Conservation (phyloP, 2,888 invertebrate species). For the Tanypteryx hageni region DNA sequence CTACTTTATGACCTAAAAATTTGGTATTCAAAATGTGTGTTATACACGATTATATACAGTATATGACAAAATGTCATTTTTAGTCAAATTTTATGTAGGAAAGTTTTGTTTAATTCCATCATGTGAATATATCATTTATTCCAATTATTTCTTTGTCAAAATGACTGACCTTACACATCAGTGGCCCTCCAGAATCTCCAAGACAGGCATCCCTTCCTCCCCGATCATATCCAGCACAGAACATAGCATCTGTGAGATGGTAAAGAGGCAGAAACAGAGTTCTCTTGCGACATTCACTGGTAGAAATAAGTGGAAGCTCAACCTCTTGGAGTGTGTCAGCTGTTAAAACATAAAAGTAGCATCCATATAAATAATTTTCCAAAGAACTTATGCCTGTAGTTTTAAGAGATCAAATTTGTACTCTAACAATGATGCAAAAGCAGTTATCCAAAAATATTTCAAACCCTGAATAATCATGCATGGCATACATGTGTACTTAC, state of each 20-base stretch:
- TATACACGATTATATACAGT: too few species aligned
- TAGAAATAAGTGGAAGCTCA: conserved; percentile 87
- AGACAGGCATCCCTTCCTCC: conserved; percentile 89
- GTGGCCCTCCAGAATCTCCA: conserved; percentile 88
- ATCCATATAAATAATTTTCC: background rate
- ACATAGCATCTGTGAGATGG: conserved; percentile 88
- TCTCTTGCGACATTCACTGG: conserved; percentile 85
- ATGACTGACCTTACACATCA: conserved; percentile 84
- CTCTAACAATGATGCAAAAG: too few species aligned
- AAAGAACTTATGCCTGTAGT: background rate
- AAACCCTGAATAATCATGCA: background rate
- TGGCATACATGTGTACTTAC: conserved; percentile 77
- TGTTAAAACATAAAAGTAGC: conserved; percentile 72
- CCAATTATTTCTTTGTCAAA: conserved; percentile 20
- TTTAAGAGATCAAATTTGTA: too few species aligned
- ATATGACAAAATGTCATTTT: too few species aligned
- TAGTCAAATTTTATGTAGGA: conserved; percentile 68
- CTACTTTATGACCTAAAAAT: too few species aligned
- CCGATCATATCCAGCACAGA: conserved; percentile 88
- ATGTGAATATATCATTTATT: conserved; percentile 69
- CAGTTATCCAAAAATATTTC: background rate
- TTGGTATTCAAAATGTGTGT: too few species aligned
- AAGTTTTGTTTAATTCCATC: conserved; percentile 71
- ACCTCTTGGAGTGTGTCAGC: conserved; percentile 91
- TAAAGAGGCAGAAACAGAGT: conserved; percentile 86